A percentile compares a stretch with the other conserved stretches of the same genome.
phyloP scores from a whole-genome alignment of 1,140 invertebrate genomes.

The Dryas iulia region DNA sequence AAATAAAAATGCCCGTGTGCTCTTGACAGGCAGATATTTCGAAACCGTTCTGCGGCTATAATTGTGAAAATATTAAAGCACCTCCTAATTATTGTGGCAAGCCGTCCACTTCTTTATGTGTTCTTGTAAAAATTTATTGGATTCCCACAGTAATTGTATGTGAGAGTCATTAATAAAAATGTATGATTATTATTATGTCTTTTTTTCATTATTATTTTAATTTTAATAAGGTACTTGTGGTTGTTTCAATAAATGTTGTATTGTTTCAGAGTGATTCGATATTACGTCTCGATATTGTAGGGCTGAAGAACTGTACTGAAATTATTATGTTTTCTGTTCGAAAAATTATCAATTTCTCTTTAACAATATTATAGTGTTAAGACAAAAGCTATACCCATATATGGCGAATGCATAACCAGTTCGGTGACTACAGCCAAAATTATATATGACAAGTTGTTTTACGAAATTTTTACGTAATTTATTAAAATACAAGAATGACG shows the following conservation, averaged over 20 bases:
- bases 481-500: background rate
- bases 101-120: constrained; percentile 5
- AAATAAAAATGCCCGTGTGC: constrained; percentile 3
- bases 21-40: constrained; percentile 1
- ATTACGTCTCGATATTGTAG: no score
- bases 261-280: no score
- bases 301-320: no score
- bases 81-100: constrained; percentile 16
- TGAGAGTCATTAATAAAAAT: background rate
- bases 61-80: background rate
- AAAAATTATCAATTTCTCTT: no score
- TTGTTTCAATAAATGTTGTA: background rate
- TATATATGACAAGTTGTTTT: background rate
- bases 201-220: no score
- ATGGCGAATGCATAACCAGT: background rate
- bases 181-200: background rate
- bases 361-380: no score
- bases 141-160: background rate
- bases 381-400: background rate
- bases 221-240: background rate
- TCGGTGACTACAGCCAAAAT: background rate
- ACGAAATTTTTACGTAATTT: background rate
- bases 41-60: background rate
- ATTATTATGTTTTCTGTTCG: no score
- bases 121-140: constrained; percentile 16